Conservation (phyloP, 2,113 vertebrate species). For the Laticauda colubrina region DNA sequence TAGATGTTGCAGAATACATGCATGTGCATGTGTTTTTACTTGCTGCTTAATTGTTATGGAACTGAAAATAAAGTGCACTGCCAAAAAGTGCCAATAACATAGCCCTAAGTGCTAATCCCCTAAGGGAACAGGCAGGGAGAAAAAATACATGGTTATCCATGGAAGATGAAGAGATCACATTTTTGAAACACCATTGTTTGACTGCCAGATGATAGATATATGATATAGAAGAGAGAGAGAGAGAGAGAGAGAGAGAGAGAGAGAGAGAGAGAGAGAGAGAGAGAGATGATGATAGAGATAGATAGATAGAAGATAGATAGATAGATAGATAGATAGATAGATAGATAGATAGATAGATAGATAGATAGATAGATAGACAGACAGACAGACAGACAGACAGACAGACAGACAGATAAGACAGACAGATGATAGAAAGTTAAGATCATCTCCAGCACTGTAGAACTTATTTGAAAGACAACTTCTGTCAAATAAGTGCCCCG, state of each 20-base stretch:
- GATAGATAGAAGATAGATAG: neutral
- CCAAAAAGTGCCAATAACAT: neutral
- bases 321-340: neutral
- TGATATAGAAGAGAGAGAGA: neutral
- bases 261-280: neutral
- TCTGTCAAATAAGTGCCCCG: neutral
- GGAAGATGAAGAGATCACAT: neutral
- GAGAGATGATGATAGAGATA: neutral
- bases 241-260: neutral
- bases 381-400: neutral
- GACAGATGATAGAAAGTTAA: neutral
- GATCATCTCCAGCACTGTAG: neutral
- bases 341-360: neutral
- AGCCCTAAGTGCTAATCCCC: neutral
- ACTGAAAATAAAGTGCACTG: neutral
- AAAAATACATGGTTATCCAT: neutral
- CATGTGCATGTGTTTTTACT: neutral
- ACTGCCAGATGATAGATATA: neutral
- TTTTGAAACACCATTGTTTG: neutral
- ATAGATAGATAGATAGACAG: neutral
- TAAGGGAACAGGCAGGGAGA: neutral
- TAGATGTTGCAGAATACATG: neutral
- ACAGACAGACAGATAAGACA: neutral
- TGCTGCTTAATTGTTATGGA: neutral
- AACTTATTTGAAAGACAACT: neutral